phyloP scores from a whole-genome alignment of 2,888 invertebrate genomes.

The Conops quadrifasciatus region DNA sequence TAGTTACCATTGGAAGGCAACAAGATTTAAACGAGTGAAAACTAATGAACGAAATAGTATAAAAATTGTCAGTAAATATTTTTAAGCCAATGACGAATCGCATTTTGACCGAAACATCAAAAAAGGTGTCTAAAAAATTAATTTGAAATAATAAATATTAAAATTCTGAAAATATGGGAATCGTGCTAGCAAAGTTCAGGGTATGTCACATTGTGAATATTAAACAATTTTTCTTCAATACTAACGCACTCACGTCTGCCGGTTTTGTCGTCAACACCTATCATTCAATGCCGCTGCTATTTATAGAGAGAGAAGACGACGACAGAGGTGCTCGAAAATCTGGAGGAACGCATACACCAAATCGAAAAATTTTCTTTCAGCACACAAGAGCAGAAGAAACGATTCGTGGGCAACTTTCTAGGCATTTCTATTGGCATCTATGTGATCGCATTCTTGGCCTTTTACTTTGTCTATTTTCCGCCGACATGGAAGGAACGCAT shows the following conservation, averaged over 20 bases:
- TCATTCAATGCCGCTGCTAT: constrained; percentile 48
- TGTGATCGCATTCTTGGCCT: constrained; percentile 75
- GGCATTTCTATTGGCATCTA: constrained; percentile 76
- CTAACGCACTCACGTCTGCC: constrained; percentile 30
- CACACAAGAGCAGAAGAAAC: constrained; percentile 83
- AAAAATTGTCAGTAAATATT: constrained; percentile 1
- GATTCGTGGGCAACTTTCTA: constrained; percentile 81
- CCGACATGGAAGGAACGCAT: constrained; percentile 77
- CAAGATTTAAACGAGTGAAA: not conserved
- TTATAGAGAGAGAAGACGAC: constrained; percentile 67
- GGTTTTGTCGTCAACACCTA: not conserved
- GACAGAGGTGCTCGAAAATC: constrained; percentile 71
- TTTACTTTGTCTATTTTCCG: constrained; percentile 84
- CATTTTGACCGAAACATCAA: constrained; percentile 23
- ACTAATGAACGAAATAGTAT: not conserved
- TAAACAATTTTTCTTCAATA: constrained; percentile 27
- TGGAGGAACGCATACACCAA: constrained; percentile 81
- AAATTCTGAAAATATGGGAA: constrained; percentile 68
- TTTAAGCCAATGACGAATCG: constrained; percentile 7
- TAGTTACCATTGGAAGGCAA: not conserved
- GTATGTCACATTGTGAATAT: constrained; percentile 66
- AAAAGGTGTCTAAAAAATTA: constrained; percentile 27
- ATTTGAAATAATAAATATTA: constrained; percentile 34
- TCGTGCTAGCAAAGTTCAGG: constrained; percentile 74
- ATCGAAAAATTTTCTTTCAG: constrained; percentile 82